A percentile compares a stretch with the other conserved stretches of the same genome.
Evolutionary conservation across 1,140 invertebrate species (phyloP).

Genomic region (Zaprionus davidi): DNA sequence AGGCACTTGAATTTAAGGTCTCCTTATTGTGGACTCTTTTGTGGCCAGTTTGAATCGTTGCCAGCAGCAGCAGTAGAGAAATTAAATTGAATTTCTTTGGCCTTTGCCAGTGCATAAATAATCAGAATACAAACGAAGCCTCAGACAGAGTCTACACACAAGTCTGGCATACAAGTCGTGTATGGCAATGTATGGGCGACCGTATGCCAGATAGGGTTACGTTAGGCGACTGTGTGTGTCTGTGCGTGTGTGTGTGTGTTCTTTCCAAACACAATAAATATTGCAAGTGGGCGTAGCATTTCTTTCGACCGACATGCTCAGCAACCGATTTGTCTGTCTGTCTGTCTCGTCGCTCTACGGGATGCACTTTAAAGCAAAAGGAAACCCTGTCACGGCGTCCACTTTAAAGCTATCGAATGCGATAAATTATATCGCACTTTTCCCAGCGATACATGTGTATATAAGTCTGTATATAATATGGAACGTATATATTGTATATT

Average conservation of each 20-base stretch:
- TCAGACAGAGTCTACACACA: neutral
- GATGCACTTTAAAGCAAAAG: slow-evolving; percentile 59
- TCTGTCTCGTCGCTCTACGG: slow-evolving; percentile 2
- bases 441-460: neutral
- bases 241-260: slow-evolving; percentile 13
- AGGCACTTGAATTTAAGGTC: slow-evolving; percentile 43
- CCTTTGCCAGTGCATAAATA: slow-evolving; percentile 58
- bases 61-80: slow-evolving; percentile 4
- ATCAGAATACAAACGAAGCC: slow-evolving; percentile 43
- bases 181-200: slow-evolving; percentile 5
- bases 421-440: slow-evolving; percentile 64
- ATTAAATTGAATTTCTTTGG: slow-evolving; percentile 58
- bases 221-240: slow-evolving; percentile 53
- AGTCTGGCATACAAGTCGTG: neutral
- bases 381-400: slow-evolving; percentile 23
- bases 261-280: slow-evolving; percentile 67
- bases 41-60: slow-evolving; percentile 45
- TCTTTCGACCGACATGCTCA: neutral
- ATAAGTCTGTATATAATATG: neutral
- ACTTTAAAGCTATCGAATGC: slow-evolving; percentile 59
- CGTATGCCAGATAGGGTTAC: slow-evolving; percentile 13
- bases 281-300: slow-evolving; percentile 59
- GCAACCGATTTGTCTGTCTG: slow-evolving; percentile 43
- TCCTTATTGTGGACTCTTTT: slow-evolving; percentile 24
- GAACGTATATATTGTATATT: slow-evolving; percentile 10